These are phyloP conservation scores for Callimorpha dominula DNA, from an alignment of 2,888 invertebrate genomes.

Conservation along the genomic window DNA sequence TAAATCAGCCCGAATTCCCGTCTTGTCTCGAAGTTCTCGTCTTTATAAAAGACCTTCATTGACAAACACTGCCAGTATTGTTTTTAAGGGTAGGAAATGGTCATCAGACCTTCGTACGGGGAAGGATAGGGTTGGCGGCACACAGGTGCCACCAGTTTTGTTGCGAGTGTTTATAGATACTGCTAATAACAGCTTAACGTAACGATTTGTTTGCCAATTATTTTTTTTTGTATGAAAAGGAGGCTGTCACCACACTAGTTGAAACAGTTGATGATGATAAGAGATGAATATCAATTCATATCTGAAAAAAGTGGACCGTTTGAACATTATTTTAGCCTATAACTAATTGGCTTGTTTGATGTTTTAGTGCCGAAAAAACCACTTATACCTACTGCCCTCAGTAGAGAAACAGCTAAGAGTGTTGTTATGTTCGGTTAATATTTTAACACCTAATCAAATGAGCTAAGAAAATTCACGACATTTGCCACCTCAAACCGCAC, in stretches of 20 bases:
- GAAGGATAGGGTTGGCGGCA: neutral
- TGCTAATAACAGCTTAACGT: neutral
- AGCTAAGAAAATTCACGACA: conserved; percentile 4
- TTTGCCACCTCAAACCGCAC: conserved; percentile 5
- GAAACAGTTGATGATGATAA: too few species aligned
- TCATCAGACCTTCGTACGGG: neutral
- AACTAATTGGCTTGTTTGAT: too few species aligned
- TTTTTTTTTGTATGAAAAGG: neutral
- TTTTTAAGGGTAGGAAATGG: too few species aligned
- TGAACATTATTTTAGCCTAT: too few species aligned
- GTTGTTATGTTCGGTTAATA: neutral
- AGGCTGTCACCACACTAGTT: too few species aligned
- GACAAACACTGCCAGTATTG: neutral
- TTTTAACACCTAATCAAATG: neutral
- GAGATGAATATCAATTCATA: too few species aligned
- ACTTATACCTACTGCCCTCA: too few species aligned
- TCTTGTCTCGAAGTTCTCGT: neutral
- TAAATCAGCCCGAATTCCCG: too few species aligned
- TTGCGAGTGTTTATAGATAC: neutral
- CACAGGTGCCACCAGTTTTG: too few species aligned
- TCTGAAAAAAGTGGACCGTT: too few species aligned
- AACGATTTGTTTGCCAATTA: neutral
- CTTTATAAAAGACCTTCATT: neutral
- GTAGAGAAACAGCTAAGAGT: neutral
- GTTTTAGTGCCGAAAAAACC: too few species aligned